Base-by-base conservation (phyloP, 35 echinoderm and acorn worm species). In the Chiridota heheva region DNA sequence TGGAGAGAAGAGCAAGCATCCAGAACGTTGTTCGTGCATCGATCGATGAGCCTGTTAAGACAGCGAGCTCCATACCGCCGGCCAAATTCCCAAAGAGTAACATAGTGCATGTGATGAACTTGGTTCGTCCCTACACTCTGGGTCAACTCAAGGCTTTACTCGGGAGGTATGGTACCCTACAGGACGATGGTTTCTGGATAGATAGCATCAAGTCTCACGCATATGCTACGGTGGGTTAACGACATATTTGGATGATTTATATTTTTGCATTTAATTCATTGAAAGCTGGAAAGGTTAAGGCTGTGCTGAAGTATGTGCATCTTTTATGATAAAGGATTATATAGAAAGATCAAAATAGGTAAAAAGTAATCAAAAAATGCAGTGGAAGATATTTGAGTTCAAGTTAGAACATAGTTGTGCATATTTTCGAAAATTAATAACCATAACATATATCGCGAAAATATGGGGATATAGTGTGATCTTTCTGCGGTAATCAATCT, bases 121-220 rank as follows among this genome's bases (percentile, higher is more conserved):
- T 98, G 71, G 89, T 92, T 2, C 70, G 95, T 36, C 93, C 95
- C 20, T 98, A 83, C 81, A 98, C 95, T 20, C 41, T 88, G 17
- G 49, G 32, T 27, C 95, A 98, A 30, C 85, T 98, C 22, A 98
- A 92, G 73, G 81, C 91, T 27, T 81, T 98, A 1, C 85, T 98
- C 5, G 61, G 85, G 15, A 73, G 95, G 1, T 85, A 64, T 55
- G 95, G 95, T 20, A 85, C 49, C 16, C 48, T 98, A 20, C 73
- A 39, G 0, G 85, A 88, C 0, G 85, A 89, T 32, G 89, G 95
- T 16, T 98, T 98, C 76, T 98, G 95, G 95, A 98, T 98, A 28
- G 86, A 98, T 63, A 98, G 88, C 51, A 92, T 98, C 73, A 98
- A 98, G 44, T 98, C 95, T 22, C 89, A 98, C 32, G 91, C 89